These are phyloP conservation scores for Coleophora flavipennella DNA, from an alignment of 2,888 invertebrate species.

Conservation along the genomic window DNA sequence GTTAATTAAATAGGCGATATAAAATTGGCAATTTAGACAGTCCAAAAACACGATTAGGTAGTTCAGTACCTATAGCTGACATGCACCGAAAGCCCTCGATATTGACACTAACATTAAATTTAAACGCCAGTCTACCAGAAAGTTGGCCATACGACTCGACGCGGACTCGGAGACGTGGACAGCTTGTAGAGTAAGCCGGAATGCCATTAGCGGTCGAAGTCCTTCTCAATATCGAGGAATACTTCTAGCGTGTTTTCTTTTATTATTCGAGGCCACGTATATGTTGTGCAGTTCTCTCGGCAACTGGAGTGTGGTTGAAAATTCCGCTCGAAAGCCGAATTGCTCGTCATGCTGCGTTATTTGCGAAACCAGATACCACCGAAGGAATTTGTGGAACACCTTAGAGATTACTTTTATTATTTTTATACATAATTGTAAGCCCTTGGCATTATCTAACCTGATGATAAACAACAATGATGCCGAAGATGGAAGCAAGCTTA, in stretches of 20 bases:
- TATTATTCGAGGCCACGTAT: slow-evolving; percentile 10
- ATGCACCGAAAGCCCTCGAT: too few species aligned
- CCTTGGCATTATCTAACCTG: too few species aligned
- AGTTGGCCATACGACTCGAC: slow-evolving; percentile 13
- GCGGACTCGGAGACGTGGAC: slow-evolving; percentile 5
- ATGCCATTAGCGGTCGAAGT: background rate
- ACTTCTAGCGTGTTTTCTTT: slow-evolving; percentile 2
- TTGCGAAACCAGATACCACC: background rate
- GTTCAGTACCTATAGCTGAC: too few species aligned
- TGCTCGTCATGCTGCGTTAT: slow-evolving; percentile 12
- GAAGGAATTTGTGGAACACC: background rate
- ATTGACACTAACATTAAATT: too few species aligned
- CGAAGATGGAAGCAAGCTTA: too few species aligned
- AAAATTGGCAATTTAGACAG: too few species aligned
- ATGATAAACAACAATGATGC: too few species aligned
- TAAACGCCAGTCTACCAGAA: slow-evolving; percentile 13
- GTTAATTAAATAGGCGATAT: too few species aligned
- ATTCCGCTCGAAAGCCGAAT: slow-evolving; percentile 16
- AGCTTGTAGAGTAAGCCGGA: slow-evolving; percentile 16
- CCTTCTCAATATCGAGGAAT: slow-evolving; percentile 20
- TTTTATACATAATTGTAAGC: too few species aligned
- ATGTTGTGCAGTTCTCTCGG: slow-evolving; percentile 15
- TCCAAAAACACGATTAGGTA: too few species aligned
- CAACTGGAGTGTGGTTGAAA: slow-evolving; percentile 21
- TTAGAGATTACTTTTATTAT: too few species aligned